Evolutionary conservation across 2,888 invertebrate genomes (phyloP), one percentile per base, ranked within the genome.

Genomic region (Isoperla grammatica): DNA sequence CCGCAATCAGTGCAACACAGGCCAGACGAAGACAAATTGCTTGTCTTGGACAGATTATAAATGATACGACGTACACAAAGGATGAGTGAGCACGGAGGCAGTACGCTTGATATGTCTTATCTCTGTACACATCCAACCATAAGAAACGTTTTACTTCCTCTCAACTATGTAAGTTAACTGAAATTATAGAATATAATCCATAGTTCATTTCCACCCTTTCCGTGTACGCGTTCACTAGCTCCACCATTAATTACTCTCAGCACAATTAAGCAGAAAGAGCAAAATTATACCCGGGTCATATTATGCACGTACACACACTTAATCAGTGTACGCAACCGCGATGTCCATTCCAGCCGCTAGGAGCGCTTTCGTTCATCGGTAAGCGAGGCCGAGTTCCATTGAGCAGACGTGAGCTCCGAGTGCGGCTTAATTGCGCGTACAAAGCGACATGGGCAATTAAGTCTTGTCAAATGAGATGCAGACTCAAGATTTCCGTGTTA

Each of bases 161-260:
- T 29, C 29, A 29, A 29, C 29, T 29, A 29, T 4, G 29, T 29
- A 29, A 29, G 29, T 29, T 29, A 29, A 29, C 29, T 29, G 29
- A 29, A 8, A 29, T 20, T 12, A 22, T n/a, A 4, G 22, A 22
- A 15, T 48, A 20, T 29, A 23, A 29, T 29, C 49, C 29, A 49
- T 49, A 49, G 22, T 29, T 49, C 49, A 49, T 12, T 17, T 39
- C 53, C 53, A 39, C 53, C 53, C 53, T n/a, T 53, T 53, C 19
- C 53, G 9, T 53, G 49, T 50, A 50, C 35, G 13, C 29, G 19
- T 17, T 53, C 15, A 37, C 53, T 37, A 39, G 29, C 5, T 17
- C 37, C 39, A 15, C 13, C 37, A 39, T 53, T 53, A 53, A 39
- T 53, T 39, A 53, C 53, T 2, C 35, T 29, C 49, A 12, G 35